Conservation (phyloP, 2,113 vertebrate genomes). For the Alouatta palliata region DNA sequence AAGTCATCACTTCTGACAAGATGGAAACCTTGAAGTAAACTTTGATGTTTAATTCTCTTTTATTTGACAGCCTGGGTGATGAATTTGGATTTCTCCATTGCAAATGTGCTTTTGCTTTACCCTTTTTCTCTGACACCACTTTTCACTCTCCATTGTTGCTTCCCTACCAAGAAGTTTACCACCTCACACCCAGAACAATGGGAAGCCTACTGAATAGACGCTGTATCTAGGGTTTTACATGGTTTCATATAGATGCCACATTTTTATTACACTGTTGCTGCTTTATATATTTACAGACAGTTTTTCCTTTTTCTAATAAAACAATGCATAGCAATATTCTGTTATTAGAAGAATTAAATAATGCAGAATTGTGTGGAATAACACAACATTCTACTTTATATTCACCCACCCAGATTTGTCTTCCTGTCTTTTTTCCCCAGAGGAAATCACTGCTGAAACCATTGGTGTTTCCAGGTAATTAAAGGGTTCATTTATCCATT, state of each 20-base stretch:
- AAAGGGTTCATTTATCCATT: neutral
- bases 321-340: neutral
- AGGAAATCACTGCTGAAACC: neutral
- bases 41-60: conserved; percentile 65
- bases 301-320: neutral
- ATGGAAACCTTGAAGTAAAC: neutral
- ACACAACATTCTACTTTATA: neutral
- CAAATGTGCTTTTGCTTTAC: neutral
- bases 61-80: neutral
- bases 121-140: neutral
- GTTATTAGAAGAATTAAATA: neutral
- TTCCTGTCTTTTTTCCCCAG: neutral
- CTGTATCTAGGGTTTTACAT: neutral
- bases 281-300: neutral
- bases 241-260: neutral
- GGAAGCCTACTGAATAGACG: neutral
- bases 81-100: conserved; percentile 29
- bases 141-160: too few relatives aligned
- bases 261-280: neutral
- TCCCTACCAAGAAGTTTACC: neutral
- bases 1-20: neutral
- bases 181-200: neutral
- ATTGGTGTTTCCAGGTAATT: neutral
- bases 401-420: neutral
- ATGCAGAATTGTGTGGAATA: neutral